These are phyloP conservation scores for Neocloeon triangulifer DNA, from an alignment of 1,140 invertebrate species.

Conservation along the genomic window DNA sequence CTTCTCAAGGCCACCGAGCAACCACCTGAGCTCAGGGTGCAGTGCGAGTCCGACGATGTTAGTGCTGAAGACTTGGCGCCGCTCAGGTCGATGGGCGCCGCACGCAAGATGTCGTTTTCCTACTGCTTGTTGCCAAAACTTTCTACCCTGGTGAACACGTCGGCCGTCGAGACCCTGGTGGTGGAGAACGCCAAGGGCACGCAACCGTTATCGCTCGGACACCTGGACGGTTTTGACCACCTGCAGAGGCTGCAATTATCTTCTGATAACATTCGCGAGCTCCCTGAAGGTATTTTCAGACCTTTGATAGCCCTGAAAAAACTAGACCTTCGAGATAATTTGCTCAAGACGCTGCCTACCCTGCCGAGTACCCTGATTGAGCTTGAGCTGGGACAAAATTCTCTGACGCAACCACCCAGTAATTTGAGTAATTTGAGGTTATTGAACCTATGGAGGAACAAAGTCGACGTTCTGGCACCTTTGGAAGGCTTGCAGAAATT, in stretches of 20 bases:
- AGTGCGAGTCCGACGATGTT: too few species aligned
- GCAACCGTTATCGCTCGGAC: too few species aligned
- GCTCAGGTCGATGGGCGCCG: too few species aligned
- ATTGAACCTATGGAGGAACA: conserved; percentile 22
- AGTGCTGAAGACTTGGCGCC: too few species aligned
- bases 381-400: conserved; percentile 32
- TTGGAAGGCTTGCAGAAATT: conserved; percentile 31
- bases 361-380: conserved; percentile 32
- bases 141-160: too few species aligned
- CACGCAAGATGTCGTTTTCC: too few species aligned
- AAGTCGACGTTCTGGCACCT: conserved; percentile 24
- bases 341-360: conserved; percentile 27
- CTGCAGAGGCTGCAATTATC: conserved; percentile 21
- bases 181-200: too few species aligned
- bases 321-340: conserved; percentile 35
- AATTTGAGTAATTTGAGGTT: conserved; percentile 25
- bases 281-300: conserved; percentile 20
- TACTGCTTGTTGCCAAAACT: too few species aligned
- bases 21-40: too few species aligned
- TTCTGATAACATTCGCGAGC: conserved; percentile 21
- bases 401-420: conserved; percentile 29
- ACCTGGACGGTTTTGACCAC: conserved; percentile 24
- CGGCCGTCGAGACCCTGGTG: too few species aligned
- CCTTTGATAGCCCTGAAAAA: conserved; percentile 23
- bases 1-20: too few species aligned